Evolutionary conservation across 2,113 vertebrate genomes (phyloP), one percentile per base, ranked within the genome.

Genomic region (Numida meleagris): DNA sequence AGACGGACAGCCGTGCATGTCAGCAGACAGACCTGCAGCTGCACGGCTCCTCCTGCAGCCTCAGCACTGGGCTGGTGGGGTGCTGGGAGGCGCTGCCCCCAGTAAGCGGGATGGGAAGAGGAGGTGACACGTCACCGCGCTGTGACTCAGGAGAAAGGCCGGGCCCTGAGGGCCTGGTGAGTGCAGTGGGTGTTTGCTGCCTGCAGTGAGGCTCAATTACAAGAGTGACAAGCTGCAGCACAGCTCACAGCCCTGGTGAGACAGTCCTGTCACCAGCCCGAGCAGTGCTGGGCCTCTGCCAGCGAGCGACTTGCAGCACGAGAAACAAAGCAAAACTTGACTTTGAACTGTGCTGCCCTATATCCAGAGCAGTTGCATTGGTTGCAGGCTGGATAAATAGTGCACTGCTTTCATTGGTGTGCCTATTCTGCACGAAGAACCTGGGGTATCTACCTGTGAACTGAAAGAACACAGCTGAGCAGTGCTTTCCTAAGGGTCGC

Each of bases 121-220:
- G 42, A 68, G 65, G 29, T 71, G 76, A 58, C 76, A 21, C 68
- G 18, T 24, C 42, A 5, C 19, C 59, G 81, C 67, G 45, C 72
- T 58, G 13, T 9, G 72, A 33, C 53, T 71, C 10, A 3, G 65
- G 81, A 91, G 86, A 36, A 89, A 83, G 79, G 24, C 6, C 4
- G 5, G 55, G 76, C 92, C 88, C 73, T 15, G 34, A 62, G 76
- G 91, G 88, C 81, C 79, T 80, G 48, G 16, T 55, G 86, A 63
- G 62, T 92, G 90, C 90, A 94, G 75, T 59, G 90, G 90, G 93
- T 88, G 90, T 78, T 80, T 83, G 90, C 45, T 86, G 94, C 73
- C 68, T 76, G 55, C 65, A 45, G 38, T n/a, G 62, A 53, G 72
- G 78, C 82, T 78, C 71, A 91, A 94, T 48, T 27, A 81, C 61